phyloP scores from a whole-genome alignment of 1,140 invertebrate genomes.

The Batillaria attramentaria region DNA sequence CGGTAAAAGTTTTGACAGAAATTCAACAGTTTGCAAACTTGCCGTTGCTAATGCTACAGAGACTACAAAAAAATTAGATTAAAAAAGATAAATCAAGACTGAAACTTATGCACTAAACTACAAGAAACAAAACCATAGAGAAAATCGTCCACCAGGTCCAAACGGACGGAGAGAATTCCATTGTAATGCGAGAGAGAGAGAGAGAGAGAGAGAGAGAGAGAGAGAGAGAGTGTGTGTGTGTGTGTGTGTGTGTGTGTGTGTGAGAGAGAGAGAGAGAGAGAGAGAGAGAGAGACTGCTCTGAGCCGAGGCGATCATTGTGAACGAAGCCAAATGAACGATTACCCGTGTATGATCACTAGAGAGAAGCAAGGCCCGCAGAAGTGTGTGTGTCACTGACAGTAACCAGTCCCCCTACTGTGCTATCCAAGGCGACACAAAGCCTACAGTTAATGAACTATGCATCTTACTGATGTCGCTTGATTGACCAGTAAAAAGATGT shows the following conservation, averaged over 20 bases:
- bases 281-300: not conserved
- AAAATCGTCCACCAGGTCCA: not conserved
- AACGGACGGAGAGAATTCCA: not conserved
- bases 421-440: too few species aligned
- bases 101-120: not conserved
- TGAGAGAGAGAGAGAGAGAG: not conserved
- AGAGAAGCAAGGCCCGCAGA: too few species aligned
- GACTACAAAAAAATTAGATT: not conserved
- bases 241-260: not conserved
- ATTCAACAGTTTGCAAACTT: not conserved
- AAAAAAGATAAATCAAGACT: not conserved
- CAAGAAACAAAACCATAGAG: not conserved
- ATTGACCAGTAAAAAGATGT: too few species aligned
- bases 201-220: not conserved
- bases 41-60: not conserved
- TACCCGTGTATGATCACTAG: too few species aligned
- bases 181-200: not conserved
- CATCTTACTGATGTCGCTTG: too few species aligned
- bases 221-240: conserved; percentile 7
- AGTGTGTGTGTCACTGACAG: too few species aligned
- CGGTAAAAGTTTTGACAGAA: not conserved
- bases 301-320: not conserved
- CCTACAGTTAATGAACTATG: too few species aligned
- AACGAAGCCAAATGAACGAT: not conserved
- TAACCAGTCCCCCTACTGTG: too few species aligned